A percentile compares a stretch with the other conserved stretches of the same genome.
These are phyloP conservation scores for Heteromormyrus szaboi DNA, from an alignment of 2,797 vertebrate genomes.

Conservation along the genomic window DNA sequence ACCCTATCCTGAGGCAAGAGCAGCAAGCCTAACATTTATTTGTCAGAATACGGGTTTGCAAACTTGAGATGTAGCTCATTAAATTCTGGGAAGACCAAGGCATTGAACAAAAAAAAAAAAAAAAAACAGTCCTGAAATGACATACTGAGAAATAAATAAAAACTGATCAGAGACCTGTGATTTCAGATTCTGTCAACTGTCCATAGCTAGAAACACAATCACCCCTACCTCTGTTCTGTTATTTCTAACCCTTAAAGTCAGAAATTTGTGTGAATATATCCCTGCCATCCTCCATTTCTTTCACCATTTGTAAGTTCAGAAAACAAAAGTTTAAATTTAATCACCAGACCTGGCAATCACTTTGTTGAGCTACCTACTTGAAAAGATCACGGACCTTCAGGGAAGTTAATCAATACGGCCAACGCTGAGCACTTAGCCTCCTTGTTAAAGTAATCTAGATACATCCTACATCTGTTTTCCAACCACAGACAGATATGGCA, in stretches of 20 bases:
- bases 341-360: background rate
- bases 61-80: background rate
- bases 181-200: background rate
- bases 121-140: background rate
- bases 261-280: background rate
- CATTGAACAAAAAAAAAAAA: background rate
- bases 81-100: background rate
- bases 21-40: constrained; percentile 4
- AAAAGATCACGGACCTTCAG: background rate
- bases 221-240: too few species aligned
- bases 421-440: background rate
- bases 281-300: background rate
- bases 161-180: background rate
- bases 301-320: background rate
- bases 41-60: background rate
- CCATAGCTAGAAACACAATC: background rate
- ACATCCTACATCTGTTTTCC: constrained; percentile 5
- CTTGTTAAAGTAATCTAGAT: background rate
- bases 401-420: background rate
- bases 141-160: background rate
- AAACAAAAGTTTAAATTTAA: background rate
- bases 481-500: background rate
- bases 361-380: background rate
- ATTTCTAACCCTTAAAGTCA: background rate
- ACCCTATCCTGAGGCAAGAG: background rate